These are phyloP conservation scores for Lasioglossum oenotherae DNA, from an alignment of 2,888 invertebrate genomes.

Conservation along the genomic window DNA sequence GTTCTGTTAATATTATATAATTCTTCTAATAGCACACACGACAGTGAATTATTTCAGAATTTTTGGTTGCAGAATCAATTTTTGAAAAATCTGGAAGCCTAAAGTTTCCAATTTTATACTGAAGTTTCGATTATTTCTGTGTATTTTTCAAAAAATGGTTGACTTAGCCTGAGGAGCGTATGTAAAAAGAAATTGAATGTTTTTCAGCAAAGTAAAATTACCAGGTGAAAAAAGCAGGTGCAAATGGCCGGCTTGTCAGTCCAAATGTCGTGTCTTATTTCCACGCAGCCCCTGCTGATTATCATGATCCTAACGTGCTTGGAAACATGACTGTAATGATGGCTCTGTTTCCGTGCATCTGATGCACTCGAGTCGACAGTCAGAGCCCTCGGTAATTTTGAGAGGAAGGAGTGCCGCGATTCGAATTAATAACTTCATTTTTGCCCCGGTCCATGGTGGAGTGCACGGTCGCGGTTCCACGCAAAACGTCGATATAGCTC, in stretches of 20 bases:
- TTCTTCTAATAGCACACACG: no score
- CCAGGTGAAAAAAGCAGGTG: background rate
- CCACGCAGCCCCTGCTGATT: conserved; percentile 16
- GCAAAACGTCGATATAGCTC: conserved; percentile 7
- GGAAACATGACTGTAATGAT: conserved; percentile 32
- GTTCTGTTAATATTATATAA: no score
- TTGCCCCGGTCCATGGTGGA: background rate
- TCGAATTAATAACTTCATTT: conserved; percentile 33
- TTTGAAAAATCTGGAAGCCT: background rate
- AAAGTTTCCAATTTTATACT: no score
- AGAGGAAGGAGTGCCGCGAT: conserved; percentile 22
- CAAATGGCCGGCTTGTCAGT: background rate
- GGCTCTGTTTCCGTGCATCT: conserved; percentile 16
- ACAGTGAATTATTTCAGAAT: no score
- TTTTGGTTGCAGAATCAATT: no score
- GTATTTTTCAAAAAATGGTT: background rate
- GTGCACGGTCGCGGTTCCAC: background rate
- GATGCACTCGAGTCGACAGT: conserved; percentile 8
- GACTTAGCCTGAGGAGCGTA: background rate
- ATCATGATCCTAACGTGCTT: conserved; percentile 15
- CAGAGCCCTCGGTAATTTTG: conserved; percentile 18
- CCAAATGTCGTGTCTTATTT: conserved; percentile 14
- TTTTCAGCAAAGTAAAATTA: background rate
- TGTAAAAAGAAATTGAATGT: background rate
- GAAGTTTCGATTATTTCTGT: background rate